Evolutionary conservation across 2,797 vertebrate genomes (phyloP).

Genomic region (Peromyscus attwateri): DNA sequence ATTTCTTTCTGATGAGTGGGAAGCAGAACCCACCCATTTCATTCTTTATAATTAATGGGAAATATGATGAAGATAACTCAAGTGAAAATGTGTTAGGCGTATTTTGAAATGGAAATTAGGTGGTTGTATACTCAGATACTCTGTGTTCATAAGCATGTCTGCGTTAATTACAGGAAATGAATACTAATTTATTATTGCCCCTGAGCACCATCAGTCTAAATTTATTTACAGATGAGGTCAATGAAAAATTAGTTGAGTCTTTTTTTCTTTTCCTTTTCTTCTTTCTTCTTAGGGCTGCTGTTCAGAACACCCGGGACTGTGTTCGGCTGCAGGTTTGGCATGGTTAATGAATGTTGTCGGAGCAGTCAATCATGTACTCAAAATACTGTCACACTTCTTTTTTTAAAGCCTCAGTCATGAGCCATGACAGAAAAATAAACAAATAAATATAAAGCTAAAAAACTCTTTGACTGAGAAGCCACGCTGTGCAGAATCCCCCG

Average conservation of each 20-base stretch:
- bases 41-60: slow-evolving; percentile 70
- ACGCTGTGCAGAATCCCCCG: slow-evolving; percentile 87
- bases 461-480: slow-evolving; percentile 92
- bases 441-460: slow-evolving; percentile 94
- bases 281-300: slow-evolving; percentile 85
- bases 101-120: slow-evolving; percentile 90
- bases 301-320: slow-evolving; percentile 93
- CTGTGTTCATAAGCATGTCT: slow-evolving; percentile 89
- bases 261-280: slow-evolving; percentile 85
- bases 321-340: slow-evolving; percentile 93
- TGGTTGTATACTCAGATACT: slow-evolving; percentile 89
- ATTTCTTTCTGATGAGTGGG: slow-evolving; percentile 55
- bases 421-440: slow-evolving; percentile 95
- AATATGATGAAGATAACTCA: slow-evolving; percentile 85
- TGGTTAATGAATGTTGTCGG: slow-evolving; percentile 92
- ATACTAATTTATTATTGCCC: slow-evolving; percentile 90
- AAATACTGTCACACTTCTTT: slow-evolving; percentile 92
- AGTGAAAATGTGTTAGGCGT: slow-evolving; percentile 86
- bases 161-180: slow-evolving; percentile 91
- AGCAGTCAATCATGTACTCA: slow-evolving; percentile 91
- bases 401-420: slow-evolving; percentile 92
- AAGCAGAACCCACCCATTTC: slow-evolving; percentile 61
- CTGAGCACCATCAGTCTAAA: slow-evolving; percentile 88
- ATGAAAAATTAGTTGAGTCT: slow-evolving; percentile 89
- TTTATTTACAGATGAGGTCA: slow-evolving; percentile 92